phyloP scores from a whole-genome alignment of 2,113 vertebrate species.

The Bubo blakistoni region DNA sequence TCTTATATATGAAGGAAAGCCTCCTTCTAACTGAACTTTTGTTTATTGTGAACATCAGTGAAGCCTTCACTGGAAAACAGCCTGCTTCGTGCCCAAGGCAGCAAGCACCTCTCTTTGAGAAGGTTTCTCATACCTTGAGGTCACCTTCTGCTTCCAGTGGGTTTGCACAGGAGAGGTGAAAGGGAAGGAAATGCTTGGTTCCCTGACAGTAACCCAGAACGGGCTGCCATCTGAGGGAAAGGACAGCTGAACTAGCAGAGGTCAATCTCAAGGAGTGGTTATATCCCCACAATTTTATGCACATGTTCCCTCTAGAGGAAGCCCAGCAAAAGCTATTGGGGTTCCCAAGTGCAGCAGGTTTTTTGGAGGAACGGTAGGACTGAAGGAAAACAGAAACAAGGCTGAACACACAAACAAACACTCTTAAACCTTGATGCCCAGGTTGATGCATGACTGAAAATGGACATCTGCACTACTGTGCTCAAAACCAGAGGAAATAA shows the following conservation, averaged over 20 bases:
- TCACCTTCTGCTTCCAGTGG: background rate
- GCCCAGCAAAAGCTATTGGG: background rate
- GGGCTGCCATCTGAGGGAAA: background rate
- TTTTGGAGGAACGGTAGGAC: background rate
- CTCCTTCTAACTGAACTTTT: background rate
- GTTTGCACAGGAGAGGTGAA: background rate
- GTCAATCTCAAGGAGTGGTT: background rate
- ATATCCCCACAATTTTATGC: fast-evolving
- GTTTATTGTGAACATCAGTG: background rate
- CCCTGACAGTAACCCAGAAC: background rate
- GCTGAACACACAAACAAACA: background rate
- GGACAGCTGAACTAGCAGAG: background rate
- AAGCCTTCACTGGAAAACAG: background rate
- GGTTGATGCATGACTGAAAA: background rate
- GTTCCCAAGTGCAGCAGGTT: background rate
- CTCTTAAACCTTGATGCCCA: background rate
- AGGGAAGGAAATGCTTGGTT: background rate
- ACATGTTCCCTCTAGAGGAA: background rate
- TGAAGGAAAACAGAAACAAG: background rate
- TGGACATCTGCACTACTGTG: background rate
- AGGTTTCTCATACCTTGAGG: background rate
- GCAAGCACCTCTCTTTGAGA: background rate
- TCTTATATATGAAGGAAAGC: background rate
- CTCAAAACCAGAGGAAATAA: background rate
- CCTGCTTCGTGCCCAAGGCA: background rate